phyloP scores from a whole-genome alignment of 2,113 vertebrate genomes.

The Daphoenositta chrysoptera region DNA sequence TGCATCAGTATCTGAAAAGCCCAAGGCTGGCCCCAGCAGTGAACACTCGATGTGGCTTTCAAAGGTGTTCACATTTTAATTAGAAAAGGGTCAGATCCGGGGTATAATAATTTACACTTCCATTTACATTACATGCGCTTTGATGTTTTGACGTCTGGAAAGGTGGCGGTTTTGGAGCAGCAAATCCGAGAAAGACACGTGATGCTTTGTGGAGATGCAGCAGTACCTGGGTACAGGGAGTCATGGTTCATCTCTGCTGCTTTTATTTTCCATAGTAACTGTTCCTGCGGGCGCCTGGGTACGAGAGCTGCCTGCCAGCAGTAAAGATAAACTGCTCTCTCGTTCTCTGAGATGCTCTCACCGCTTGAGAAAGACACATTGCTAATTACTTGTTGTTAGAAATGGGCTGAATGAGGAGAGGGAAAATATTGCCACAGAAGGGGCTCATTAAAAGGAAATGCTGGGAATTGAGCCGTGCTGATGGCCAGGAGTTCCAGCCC shows the following conservation, averaged over 20 bases:
- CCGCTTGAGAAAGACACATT: not conserved
- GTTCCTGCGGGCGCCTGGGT: not conserved
- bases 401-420: not conserved
- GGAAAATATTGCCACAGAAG: not conserved
- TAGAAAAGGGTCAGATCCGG: not conserved
- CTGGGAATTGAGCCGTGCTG: accelerated
- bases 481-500: not conserved
- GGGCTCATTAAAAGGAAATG: not conserved
- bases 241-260: not conserved
- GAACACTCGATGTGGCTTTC: not conserved
- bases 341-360: not conserved
- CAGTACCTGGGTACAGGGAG: not conserved
- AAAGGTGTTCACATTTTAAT: not conserved
- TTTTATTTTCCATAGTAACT: slow-evolving; percentile 23
- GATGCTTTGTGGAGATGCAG: not conserved
- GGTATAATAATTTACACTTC: not conserved
- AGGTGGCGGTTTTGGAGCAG: not conserved
- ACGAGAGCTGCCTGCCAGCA: not conserved
- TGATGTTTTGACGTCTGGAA: not conserved
- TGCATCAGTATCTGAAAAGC: not conserved
- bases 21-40: not conserved
- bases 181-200: not conserved
- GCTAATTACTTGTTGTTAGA: not conserved
- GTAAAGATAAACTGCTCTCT: not conserved
- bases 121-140: too few relatives aligned